phyloP scores from a whole-genome alignment of 2,888 invertebrate species.

The Spicauda simplicius region DNA sequence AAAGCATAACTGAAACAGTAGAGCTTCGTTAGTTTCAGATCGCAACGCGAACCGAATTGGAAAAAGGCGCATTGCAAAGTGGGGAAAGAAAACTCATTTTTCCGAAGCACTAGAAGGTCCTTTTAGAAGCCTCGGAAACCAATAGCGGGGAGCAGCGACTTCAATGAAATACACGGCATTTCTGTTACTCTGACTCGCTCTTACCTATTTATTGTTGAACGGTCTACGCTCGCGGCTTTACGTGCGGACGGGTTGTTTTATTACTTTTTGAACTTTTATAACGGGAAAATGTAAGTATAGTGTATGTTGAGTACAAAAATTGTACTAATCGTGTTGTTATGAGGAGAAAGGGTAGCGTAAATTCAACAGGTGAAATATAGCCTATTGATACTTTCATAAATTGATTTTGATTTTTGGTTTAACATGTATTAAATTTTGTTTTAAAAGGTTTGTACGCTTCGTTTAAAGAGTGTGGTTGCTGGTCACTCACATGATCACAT shows the following conservation, averaged over 20 bases:
- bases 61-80: constrained; percentile 49
- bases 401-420: no score
- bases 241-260: background rate
- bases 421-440: no score
- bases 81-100: constrained; percentile 56
- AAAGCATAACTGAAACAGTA: constrained; percentile 19
- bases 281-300: no score
- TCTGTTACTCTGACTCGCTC: constrained; percentile 44
- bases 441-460: no score
- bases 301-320: no score
- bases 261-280: no score
- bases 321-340: no score
- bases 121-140: constrained; percentile 44
- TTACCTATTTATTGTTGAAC: constrained; percentile 42
- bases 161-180: constrained; percentile 50
- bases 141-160: constrained; percentile 43
- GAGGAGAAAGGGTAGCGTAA: no score
- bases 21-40: constrained; percentile 44
- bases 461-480: no score
- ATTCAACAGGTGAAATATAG: no score
- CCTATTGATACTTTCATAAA: no score
- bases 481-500: no score
- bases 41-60: constrained; percentile 45
- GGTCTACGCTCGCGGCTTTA: constrained; percentile 7
- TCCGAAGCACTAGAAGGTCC: constrained; percentile 48